Evolutionary conservation across 2,888 invertebrate genomes (phyloP), one percentile per base, ranked within the genome.

Genomic region (Eubasilissa splendida): DNA sequence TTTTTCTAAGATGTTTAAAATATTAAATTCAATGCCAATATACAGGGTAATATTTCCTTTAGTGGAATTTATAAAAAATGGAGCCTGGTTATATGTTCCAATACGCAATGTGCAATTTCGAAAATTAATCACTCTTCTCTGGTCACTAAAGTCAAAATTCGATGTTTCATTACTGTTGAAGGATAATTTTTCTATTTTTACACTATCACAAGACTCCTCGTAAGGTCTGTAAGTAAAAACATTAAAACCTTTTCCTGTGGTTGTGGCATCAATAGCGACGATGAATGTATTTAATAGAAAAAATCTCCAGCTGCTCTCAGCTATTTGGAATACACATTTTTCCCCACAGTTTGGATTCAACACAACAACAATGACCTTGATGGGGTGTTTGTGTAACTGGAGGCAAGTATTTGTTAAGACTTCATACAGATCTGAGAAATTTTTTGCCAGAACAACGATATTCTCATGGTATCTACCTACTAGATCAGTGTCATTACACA

Each of bases 401-500:
- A 31, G 33, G 22, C 77, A 77, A 77, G 77, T 1, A 53, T 54
- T 50, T 50, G 54, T 77, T 50, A 77, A 42, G 14, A 63, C 22
- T 42, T 33, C 14, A 14, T n/a, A 50, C 8, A 77, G 33, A n/a
- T 77, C 77, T 12, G 50, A 7, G 4, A 10, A 11, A 42, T 68
- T 74, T 10, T 11, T 60, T 2, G 52, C 59, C 14, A 74, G 9
- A 1, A 74, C 12, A 12, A 71, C 12, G 11, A 71, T 22, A 56
- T 71, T 53, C 11, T 54, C 31, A 11, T n/a, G 54, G 31, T 71
- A 22, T n/a, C 56, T 71, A 12, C 33, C n/a, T 4, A 71, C n/a
- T 10, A 56, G 22, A 22, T 22, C 22, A 1, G 22, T 22, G 5
- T 12, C 0, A 33, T 31, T 56, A 7, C 10, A 22, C 2, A 11